These are phyloP conservation scores for Cygnus atratus DNA, from an alignment of 2,113 vertebrate species.

Conservation along the genomic window DNA sequence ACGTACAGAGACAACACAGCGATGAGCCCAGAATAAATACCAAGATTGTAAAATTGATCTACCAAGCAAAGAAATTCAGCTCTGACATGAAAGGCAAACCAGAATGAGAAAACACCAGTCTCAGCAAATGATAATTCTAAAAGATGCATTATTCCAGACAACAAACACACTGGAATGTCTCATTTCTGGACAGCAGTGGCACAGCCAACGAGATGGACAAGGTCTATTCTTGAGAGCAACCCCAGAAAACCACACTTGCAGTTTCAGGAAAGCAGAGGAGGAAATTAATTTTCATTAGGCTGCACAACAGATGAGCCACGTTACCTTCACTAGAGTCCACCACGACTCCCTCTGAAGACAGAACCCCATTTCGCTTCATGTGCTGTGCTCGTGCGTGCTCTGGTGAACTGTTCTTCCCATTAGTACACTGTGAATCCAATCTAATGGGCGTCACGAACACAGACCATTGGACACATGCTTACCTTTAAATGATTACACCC, in stretches of 20 bases:
- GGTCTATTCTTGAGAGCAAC: slow-evolving; percentile 32
- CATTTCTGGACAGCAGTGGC: neutral
- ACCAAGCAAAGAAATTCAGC: slow-evolving; percentile 53
- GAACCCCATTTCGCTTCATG: neutral
- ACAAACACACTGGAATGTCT: neutral
- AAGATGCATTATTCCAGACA: neutral
- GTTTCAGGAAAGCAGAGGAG: neutral
- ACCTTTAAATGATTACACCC: neutral
- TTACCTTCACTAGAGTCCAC: neutral
- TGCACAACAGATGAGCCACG: slow-evolving; percentile 16
- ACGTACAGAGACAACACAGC: slow-evolving; percentile 39
- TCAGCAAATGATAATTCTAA: neutral
- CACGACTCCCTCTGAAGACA: slow-evolving; percentile 3
- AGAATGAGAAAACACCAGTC: slow-evolving; percentile 26
- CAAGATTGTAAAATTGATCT: slow-evolving; percentile 63
- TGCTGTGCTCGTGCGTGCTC: neutral
- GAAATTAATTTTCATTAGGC: slow-evolving; percentile 44
- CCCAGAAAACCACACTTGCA: slow-evolving; percentile 37
- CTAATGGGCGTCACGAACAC: neutral
- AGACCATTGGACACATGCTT: neutral
- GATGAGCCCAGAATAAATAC: slow-evolving; percentile 62
- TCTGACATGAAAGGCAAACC: slow-evolving; percentile 25
- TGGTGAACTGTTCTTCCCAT: neutral
- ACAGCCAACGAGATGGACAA: neutral
- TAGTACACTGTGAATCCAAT: neutral